Conservation (phyloP, 2,797 vertebrate species). For the Discoglossus pictus region DNA sequence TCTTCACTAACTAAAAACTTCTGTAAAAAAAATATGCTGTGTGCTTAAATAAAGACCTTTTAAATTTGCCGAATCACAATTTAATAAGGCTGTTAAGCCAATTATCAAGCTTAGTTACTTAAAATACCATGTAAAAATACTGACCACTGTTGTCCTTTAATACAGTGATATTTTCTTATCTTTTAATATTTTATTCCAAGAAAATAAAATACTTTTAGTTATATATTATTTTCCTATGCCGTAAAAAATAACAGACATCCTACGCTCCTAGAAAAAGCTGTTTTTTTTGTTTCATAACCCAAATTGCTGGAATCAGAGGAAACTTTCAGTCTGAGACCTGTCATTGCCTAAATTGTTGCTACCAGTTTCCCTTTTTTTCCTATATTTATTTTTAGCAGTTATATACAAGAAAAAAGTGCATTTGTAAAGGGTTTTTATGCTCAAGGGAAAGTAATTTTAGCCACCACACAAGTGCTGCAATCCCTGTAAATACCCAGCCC, state of each 20-base stretch:
- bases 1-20: too few relatives aligned
- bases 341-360: conserved; percentile 28
- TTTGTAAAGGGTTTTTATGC: conserved; percentile 12
- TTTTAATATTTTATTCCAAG: background rate
- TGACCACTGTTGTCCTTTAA: too few relatives aligned
- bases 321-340: conserved; percentile 10
- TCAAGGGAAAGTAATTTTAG: conserved; percentile 14
- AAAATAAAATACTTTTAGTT: background rate
- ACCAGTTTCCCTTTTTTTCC: conserved; percentile 17
- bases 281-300: conserved; percentile 15
- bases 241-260: conserved; percentile 34
- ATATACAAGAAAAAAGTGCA: conserved; percentile 13
- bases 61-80: too few relatives aligned
- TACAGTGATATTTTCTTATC: too few relatives aligned
- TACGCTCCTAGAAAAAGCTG: background rate
- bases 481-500: conserved; percentile 1
- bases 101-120: too few relatives aligned
- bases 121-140: too few relatives aligned
- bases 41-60: too few relatives aligned
- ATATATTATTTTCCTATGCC: conserved; percentile 1
- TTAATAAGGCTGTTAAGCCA: too few relatives aligned
- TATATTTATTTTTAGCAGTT: conserved; percentile 30
- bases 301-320: conserved; percentile 19
- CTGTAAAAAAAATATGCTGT: too few relatives aligned
- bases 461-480: conserved; percentile 12